These are phyloP conservation scores for Rhadina sibilatrix DNA, from an alignment of 2,113 vertebrate species.

Conservation along the genomic window DNA sequence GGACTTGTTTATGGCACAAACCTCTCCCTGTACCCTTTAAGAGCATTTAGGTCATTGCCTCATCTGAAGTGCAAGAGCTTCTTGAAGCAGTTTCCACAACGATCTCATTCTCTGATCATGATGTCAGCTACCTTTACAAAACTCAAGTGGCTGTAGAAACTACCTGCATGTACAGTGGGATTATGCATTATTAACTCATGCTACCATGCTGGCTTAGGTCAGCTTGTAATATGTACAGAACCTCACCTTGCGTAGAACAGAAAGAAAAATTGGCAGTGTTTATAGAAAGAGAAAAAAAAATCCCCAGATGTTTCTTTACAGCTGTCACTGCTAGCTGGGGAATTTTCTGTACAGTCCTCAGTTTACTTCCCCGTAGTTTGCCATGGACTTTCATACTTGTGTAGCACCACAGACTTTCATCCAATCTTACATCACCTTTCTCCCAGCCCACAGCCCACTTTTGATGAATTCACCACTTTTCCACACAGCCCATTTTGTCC, in stretches of 20 bases:
- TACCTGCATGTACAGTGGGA: not conserved
- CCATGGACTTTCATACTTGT: not conserved
- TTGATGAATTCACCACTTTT: not conserved
- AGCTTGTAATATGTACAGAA: not conserved
- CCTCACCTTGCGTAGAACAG: not conserved
- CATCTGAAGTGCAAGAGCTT: not conserved
- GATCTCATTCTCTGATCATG: not conserved
- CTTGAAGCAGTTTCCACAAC: not conserved
- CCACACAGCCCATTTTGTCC: not conserved
- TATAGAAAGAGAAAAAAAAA: not conserved
- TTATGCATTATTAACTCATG: not conserved
- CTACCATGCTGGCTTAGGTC: not conserved
- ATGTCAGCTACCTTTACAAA: conserved; percentile 8
- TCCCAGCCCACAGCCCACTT: not conserved
- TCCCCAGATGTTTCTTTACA: not conserved
- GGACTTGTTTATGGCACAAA: not conserved
- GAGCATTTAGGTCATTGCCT: conserved; percentile 15
- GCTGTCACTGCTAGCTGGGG: not conserved
- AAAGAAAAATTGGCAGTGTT: not conserved
- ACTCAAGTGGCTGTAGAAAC: not conserved
- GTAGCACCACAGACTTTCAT: not conserved
- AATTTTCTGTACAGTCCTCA: not conserved
- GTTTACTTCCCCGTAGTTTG: not conserved
- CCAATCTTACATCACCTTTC: not conserved
- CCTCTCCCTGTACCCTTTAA: not conserved